Evolutionary conservation across 2,888 invertebrate species (phyloP), one percentile per base, ranked within the genome.

Genomic region (Anthophora plumipes): DNA sequence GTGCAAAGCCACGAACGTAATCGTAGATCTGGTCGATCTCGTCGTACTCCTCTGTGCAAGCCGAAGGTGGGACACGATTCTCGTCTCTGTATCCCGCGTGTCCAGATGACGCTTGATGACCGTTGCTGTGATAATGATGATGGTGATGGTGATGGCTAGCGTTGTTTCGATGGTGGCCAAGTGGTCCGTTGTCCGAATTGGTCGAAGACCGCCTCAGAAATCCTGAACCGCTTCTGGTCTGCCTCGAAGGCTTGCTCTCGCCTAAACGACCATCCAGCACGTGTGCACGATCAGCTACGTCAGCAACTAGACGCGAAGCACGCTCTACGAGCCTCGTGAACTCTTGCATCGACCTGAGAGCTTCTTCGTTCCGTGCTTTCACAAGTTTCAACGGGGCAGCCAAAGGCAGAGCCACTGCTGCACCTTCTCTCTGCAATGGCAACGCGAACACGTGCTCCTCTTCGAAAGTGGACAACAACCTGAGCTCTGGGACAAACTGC

Each of bases 11-110:
- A 82, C 98, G 95, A 0, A 99, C 98, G 93, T 98, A 99, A 92
- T 98, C 98, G 92, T 99, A 99, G 85, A 99, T 98, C 94, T 98
- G 98, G 94, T 99, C 98, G 88, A 99, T 98, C 94, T 99, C 98
- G 89, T 98, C 98, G 93, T 98, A 98, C 90, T 98, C 98, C 92
- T 97, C 97, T 43, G 96, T 95, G 82, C 94, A 94, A 22, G 94
- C 92, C 1, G 94, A 94, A 9, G 89, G 91, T 71, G 95, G 94
- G 66, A 95, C 95, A 84, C 95, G 95, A 88, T 95, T 95, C 90
- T 96, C 96, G 89, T 96, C 97, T 91, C 95, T 94, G 88, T 95
- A 95, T 85, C 94, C 94, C 86, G 94, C 94, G 90, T 94, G 94
- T 12, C 85, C 72, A 84, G 92, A 93, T 69, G 88, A 91, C 80